Evolutionary conservation across 2,113 vertebrate species (phyloP), one percentile per base, ranked within the genome.

Genomic region (Cyanistes caeruleus): DNA sequence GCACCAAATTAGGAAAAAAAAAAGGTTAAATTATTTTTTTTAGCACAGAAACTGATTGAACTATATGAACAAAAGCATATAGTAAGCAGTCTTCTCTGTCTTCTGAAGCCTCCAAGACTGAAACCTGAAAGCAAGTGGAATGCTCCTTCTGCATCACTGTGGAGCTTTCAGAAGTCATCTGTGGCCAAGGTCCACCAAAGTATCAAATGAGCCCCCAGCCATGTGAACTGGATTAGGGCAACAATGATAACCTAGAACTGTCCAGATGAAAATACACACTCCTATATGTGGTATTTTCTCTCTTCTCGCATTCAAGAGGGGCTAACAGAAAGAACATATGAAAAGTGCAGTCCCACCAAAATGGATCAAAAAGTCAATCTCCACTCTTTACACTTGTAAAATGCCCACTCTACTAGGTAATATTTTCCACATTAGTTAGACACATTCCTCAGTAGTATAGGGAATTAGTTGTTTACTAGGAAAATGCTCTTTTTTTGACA

Each of bases 361-460:
- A 0, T 41, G 24, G 31, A 87, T 28, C 4, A 52, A 48, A 82
- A 81, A 41, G 15, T 70, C 0, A 0, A 78, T 43, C 44, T 72
- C 48, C 14, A 76, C 5, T 10, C 10, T n/a, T 55, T 7, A 60
- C 7, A 21, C 5, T 13, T 53, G 23, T 68, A 58, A 59, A n/a
- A 20, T 1, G 2, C 9, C 5, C 9, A 44, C 2, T 10, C 37
- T 30, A 21, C 9, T 13, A 44, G 30, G 7, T 64, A 30, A 35
- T 13, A 14, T 41, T 75, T 90, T 39, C 8, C 33, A 27, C 11
- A 12, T 52, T 58, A 70, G 5, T 74, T 75, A 41, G 21, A 5
- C 48, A 10, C 3, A 5, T 49, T 87, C 46, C 48, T 65, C 13
- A 48, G 13, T 9, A 43, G 5, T 10, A 74, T 0, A 49, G 18